Evolutionary conservation across 2,888 invertebrate genomes (phyloP), one percentile per base, ranked within the genome.

Genomic region (Phortica okadai): DNA sequence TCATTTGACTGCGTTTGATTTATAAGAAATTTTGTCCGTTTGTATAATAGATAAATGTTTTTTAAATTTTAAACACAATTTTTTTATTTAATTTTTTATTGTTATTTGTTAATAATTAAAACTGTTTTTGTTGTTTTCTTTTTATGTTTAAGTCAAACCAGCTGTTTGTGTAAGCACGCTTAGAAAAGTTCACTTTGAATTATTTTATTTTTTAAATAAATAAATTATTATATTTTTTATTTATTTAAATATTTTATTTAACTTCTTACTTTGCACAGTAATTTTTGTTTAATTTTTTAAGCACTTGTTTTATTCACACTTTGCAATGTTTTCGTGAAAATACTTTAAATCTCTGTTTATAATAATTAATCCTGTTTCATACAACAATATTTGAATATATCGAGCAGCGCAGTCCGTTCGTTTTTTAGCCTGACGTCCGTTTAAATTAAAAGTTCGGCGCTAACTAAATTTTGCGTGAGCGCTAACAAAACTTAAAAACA

Each of bases 371-470:
- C 33, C 66, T 66, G 14, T 66, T 58, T 75, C 6, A 74, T 50
- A 59, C 1, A 44, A 5, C 8, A 33, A 16, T 44, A 16, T 42
- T 16, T 6, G 1, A n/a, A 33, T 69, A n/a, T 73, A 10, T 74
- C 45, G 10, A 33, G 25, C 33, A 62, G 44, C 76, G 74, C 81
- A 84, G 11, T 73, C 56, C 73, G 73, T 42, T 74, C 33, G n/a
- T 70, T 75, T 45, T 33, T 62, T 25, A 16, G 62, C 25, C 78
- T 81, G 79, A 85, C 90, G 89, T 89, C 91, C 90, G 90, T 83
- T 84, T 88, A 83, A 85, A 86, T 86, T 88, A 84, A 90, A 89
- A 86, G 90, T 89, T 88, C 89, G 87, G 85, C 86, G 85, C 85
- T 85, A 87, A 91, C 91, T 91, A 86, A 90, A 82, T 82, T 78